A percentile compares a stretch with the other conserved stretches of the same genome.
Evolutionary conservation across 2,113 vertebrate species (phyloP).

Genomic region (Chrysemys picta): DNA sequence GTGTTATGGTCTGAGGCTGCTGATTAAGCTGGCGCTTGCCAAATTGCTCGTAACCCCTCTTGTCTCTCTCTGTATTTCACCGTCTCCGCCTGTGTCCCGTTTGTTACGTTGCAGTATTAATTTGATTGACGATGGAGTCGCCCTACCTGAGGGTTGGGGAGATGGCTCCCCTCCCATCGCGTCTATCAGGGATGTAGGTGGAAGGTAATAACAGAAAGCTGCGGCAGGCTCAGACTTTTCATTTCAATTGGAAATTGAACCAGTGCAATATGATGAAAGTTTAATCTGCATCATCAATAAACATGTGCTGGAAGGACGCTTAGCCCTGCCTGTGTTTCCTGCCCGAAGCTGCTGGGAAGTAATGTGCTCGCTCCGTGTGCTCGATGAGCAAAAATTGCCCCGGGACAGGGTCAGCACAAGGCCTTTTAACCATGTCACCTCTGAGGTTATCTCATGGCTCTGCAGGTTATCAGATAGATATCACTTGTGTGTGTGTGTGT

Average conservation of each 20-base stretch:
- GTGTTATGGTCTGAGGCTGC: not conserved
- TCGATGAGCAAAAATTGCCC: not conserved
- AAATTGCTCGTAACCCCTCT: slow-evolving; percentile 20
- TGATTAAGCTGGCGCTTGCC: not conserved
- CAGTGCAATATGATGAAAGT: slow-evolving; percentile 72
- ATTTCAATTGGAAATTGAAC: slow-evolving; percentile 75
- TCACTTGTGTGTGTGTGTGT: no score
- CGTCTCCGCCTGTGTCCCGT: not conserved
- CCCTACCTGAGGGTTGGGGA: slow-evolving; percentile 45
- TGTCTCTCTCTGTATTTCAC: not conserved
- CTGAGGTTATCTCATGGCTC: not conserved
- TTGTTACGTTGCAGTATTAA: not conserved
- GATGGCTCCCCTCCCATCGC: slow-evolving; percentile 47
- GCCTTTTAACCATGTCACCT: not conserved
- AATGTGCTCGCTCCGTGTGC: not conserved
- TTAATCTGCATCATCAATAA: slow-evolving; percentile 75
- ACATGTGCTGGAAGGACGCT: slow-evolving; percentile 35
- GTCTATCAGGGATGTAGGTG: slow-evolving; percentile 54
- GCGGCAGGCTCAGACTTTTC: slow-evolving; percentile 51
- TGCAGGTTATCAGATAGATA: not conserved
- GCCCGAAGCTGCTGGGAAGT: not conserved
- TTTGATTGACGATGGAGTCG: slow-evolving; percentile 40
- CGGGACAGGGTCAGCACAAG: not conserved
- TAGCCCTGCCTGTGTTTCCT: not conserved
- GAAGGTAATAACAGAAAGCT: slow-evolving; percentile 65